Base-by-base conservation (phyloP, 1,140 invertebrate genomes). In the Leucophenga varia region DNA sequence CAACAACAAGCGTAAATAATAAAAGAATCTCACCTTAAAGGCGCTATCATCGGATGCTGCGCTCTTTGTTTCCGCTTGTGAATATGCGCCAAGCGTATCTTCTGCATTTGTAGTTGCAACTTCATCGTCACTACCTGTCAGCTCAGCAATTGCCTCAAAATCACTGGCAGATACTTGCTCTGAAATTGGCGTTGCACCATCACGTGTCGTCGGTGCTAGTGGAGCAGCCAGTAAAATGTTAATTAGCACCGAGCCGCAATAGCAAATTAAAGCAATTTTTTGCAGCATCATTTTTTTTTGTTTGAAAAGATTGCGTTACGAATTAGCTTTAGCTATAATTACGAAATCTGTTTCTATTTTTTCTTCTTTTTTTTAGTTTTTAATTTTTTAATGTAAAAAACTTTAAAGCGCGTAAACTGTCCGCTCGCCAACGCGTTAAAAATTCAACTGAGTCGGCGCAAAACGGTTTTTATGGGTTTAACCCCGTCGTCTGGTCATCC, bases 141-240 rank as follows among this genome's bases (percentile, higher is more conserved):
- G n/a, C n/a, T n/a, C n/a, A n/a, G 52, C 48, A 20, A 65, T 67
- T 10, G 40, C 61, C 16, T 65, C 63, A 20, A 65, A 65, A 22
- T 65, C 63, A 0, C 51, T 61, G 0, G 64, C 63, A 16, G 63
- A 54, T 0, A 68, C 49, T 1, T 58, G 51, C 8, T 64, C 63
- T 36, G 68, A 59, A 9, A 67, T 67, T 47, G 63, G 63, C 43
- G 64, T 68, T 47, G 63, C 63, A 2, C 63, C 63, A 22, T 65
- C 63, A 7, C 48, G 28, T 1, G 63, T 65, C 16, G 63, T 51
- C 7, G 63, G 63, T 2, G 63, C 63, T 0, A 65, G 28, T 8
- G 63, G 63, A 14, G 37, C 16, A n/a, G 18, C 35, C 46, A 10
- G 10, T 19, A 17, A 18, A 6, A 30, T 6, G n/a, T 34, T 12